Conservation (phyloP, 1,140 invertebrate species). For the Aphaenogaster floridana region DNA sequence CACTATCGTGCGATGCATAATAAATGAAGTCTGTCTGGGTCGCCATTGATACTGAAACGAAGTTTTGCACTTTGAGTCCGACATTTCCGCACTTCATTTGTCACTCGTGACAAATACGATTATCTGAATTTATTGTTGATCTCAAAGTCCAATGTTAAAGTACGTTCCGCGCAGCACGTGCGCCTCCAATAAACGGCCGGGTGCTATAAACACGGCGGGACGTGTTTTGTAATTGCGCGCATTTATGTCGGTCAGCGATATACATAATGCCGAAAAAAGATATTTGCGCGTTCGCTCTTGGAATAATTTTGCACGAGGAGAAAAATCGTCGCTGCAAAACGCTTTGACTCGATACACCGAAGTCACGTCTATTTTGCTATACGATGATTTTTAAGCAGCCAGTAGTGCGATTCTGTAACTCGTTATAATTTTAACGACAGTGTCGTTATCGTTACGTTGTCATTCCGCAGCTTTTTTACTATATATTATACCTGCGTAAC, state of each 20-base stretch:
- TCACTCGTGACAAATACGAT: conserved; percentile 53
- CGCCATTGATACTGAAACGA: conserved; percentile 41
- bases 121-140: conserved; percentile 50
- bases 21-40: conserved; percentile 42
- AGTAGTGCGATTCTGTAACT: too few relatives aligned
- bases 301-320: not conserved
- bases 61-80: conserved; percentile 33
- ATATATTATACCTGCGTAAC: too few relatives aligned
- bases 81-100: conserved; percentile 54
- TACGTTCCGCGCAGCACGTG: conserved; percentile 1
- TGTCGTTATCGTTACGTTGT: too few relatives aligned
- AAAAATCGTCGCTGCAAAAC: not conserved
- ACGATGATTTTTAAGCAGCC: not conserved
- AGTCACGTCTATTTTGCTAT: not conserved
- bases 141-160: conserved; percentile 53
- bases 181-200: not conserved
- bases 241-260: conserved; percentile 2
- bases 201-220: not conserved
- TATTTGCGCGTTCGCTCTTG: not conserved
- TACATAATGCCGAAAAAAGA: not conserved
- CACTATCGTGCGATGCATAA: conserved; percentile 34
- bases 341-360: not conserved
- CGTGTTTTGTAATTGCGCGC: not conserved
- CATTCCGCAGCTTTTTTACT: too few relatives aligned
- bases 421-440: too few relatives aligned